Conservation (phyloP, 2,888 invertebrate species). For the Norana najaformis region DNA sequence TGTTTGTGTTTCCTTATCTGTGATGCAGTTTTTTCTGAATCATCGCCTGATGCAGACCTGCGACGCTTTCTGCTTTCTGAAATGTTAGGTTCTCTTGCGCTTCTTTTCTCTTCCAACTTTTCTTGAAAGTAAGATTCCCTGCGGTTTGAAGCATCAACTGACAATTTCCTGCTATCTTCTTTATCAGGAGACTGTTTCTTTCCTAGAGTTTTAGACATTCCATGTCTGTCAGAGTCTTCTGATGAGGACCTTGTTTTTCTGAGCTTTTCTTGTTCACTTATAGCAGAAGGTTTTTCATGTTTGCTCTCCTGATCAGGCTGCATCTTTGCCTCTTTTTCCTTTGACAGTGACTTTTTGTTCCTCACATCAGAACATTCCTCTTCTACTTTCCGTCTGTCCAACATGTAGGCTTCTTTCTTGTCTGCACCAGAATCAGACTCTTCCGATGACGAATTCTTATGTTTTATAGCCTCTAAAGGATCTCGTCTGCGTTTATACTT, state of each 20-base stretch:
- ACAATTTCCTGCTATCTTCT: neutral
- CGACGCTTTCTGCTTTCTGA: neutral
- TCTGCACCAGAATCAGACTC: neutral
- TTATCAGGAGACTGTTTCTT: neutral
- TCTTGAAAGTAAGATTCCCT: neutral
- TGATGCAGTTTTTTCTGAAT: neutral
- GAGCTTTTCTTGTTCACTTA: neutral
- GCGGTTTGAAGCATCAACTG: constrained; percentile 4
- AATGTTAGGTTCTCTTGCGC: neutral
- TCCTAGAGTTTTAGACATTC: neutral
- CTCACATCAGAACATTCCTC: neutral
- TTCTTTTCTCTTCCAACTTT: neutral
- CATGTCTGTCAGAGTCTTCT: neutral
- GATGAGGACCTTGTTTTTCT: neutral
- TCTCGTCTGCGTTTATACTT: neutral
- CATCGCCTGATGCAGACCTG: neutral
- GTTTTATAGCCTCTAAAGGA: neutral
- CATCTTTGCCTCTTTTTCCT: neutral
- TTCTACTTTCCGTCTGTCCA: neutral
- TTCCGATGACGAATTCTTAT: neutral
- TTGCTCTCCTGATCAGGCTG: neutral
- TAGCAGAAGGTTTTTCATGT: neutral
- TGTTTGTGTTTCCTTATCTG: neutral
- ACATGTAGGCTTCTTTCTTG: neutral
- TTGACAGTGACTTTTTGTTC: neutral